Base-by-base conservation (phyloP, 2,888 invertebrate species). In the Ceriagrion tenellum region DNA sequence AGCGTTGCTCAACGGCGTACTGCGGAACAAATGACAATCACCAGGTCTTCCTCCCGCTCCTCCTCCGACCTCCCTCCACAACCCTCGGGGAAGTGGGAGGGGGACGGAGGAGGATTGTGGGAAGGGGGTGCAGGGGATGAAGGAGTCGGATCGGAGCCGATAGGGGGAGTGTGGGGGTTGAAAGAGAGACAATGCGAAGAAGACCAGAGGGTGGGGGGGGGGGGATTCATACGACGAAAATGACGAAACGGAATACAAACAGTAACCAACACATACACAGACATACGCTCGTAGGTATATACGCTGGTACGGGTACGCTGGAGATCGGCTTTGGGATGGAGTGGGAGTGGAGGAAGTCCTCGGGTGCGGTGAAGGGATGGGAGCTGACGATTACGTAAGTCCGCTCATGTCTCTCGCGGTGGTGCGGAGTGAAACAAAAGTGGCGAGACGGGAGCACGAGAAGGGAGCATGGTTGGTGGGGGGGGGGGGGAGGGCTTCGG, bases 171-270 rank as follows among this genome's bases (percentile, higher is more conserved):
- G 93, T 2, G 40, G 55, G 55, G n/a, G 12, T 30, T n/a, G 93
- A 30, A 59, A 55, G 59, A 56, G 26, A 90, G n/a, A 90, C 90
- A 56, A 90, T 69, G 47, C 35, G 35, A 93, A 69, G 59, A 93
- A 18, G 59, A 40, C 63, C 55, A 20, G 20, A 20, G 59, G 81
- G 81, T 18, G 3, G 26, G 81, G 16, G 81, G 81, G 69, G 69
- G n/a, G n/a, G 4, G 69, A n/a, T 12, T 69, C 47, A 35, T 30
- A 55, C 47, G 30, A 35, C 47, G 47, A 69, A 47, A 69, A 69
- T 93, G 93, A 69, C 93, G 93, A 93, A 93, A 93, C 93, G 81
- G 81, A 93, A 93, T 69, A 93, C 91, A 91, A 91, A 91, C 59
- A 93, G 55, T 23, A 63, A 69, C 69, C 26, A 26, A 26, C 23